Evolutionary conservation across 2,113 vertebrate species (phyloP).

Genomic region (Vicugna pacos): DNA sequence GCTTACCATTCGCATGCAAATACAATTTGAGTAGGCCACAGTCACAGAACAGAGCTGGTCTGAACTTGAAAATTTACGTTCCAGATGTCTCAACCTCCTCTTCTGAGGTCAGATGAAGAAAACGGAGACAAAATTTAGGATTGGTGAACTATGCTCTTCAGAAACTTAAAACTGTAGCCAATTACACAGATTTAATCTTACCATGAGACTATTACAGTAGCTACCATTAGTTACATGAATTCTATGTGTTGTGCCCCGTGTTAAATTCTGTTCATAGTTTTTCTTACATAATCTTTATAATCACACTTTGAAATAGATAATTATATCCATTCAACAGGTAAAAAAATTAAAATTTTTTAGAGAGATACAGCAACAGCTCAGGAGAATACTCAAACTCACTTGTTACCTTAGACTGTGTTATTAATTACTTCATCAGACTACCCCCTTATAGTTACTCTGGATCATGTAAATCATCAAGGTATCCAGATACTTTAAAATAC

Average conservation of each 20-base stretch:
- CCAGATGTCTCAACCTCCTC: not conserved
- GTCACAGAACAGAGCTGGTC: not conserved
- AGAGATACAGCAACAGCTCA: not conserved
- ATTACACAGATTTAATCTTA: not conserved
- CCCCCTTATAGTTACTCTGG: not conserved
- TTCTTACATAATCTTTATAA: not conserved
- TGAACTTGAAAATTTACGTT: slow-evolving; percentile 2
- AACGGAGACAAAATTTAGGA: not conserved
- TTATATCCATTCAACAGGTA: not conserved
- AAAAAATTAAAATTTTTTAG: not conserved
- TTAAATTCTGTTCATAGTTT: not conserved
- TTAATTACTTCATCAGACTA: not conserved
- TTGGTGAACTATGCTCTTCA: not conserved
- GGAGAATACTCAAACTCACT: not conserved
- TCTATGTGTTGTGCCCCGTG: not conserved
- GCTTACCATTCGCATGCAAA: not conserved
- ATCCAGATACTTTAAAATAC: not conserved
- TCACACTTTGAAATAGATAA: not conserved
- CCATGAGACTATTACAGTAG: not conserved
- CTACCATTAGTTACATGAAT: not conserved
- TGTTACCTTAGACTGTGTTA: not conserved
- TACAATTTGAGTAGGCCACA: not conserved
- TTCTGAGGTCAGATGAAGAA: not conserved
- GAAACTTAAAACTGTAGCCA: not conserved
- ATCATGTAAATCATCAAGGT: not conserved